Evolutionary conservation across 2,888 invertebrate species (phyloP), one percentile per base, ranked within the genome.

Genomic region (Acronicta leporina): DNA sequence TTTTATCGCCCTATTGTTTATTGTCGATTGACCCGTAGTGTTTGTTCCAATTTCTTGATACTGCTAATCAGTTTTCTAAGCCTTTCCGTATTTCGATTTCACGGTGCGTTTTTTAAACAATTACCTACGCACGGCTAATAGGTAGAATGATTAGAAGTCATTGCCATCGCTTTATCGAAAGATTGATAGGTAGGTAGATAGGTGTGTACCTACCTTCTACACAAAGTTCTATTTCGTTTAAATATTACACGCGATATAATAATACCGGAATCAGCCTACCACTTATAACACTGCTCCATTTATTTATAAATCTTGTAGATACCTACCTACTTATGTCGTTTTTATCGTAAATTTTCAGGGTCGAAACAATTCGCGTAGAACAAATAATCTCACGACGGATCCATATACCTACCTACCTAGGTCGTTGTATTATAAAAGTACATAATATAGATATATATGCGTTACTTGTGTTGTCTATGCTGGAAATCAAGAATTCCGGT

Each of bases 1-100:
- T 81, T 85, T 80, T 87, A 87, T 88, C 84, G 83, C 60, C 47
- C 74, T 62, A 83, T 87, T 87, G 85, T 87, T 87, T 83, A 85
- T 85, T 87, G 82, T 77, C 68, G 64, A 77, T 64, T 82, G 79
- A 83, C 79, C 84, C 75, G 75, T 77, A 73, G 57, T 73, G 69
- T 77, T 75, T 74, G 73, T 80, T 80, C 77, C 69, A 79, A 75
- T 82, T 82, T 60, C 62, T 68, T 68, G 71, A 75, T 76, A 73
- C 50, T 60, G 52, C 63, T 80, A 76, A 77, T 74, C 76, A 73
- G 79, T 79, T 68, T 79, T 75, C 25, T 45, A 30, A 41, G 43
- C 48, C 46, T 61, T 65, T 73, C 62, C 62, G 53, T 47, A 60
- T 65, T 68, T 55, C 15, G 53, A 55, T 56, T 70, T 50, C 46